These are phyloP conservation scores for Lithophane ornitopus DNA, from an alignment of 2,888 invertebrate species.

Conservation along the genomic window DNA sequence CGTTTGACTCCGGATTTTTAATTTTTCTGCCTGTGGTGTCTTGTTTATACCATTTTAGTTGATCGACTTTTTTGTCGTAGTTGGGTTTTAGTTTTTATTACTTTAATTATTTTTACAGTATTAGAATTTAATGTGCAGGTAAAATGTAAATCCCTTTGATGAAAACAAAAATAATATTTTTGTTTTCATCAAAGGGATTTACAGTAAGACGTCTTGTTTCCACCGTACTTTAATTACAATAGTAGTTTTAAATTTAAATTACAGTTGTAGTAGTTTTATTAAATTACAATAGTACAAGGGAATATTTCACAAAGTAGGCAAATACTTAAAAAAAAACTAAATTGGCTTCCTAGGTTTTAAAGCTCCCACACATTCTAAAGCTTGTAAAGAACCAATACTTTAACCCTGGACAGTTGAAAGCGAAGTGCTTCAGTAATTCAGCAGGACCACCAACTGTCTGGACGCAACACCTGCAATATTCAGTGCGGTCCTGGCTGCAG, in stretches of 20 bases:
- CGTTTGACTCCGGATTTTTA: too few relatives aligned
- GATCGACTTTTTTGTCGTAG: too few relatives aligned
- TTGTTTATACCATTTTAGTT: too few relatives aligned
- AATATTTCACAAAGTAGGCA: background rate
- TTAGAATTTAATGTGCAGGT: background rate
- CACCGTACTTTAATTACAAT: too few relatives aligned
- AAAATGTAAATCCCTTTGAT: too few relatives aligned
- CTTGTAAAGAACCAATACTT: conserved; percentile 35
- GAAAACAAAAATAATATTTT: too few relatives aligned
- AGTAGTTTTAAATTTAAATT: too few relatives aligned
- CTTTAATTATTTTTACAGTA: too few relatives aligned
- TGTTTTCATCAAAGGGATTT: background rate
- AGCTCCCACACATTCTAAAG: conserved; percentile 11
- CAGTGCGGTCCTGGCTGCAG: conserved; percentile 35
- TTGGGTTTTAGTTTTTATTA: too few relatives aligned
- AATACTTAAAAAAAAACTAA: background rate
- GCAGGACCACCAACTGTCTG: conserved; percentile 14
- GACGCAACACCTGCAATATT: conserved; percentile 56
- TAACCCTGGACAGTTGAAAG: conserved; percentile 33
- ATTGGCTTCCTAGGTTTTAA: background rate
- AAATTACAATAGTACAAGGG: background rate
- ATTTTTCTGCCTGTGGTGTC: too few relatives aligned
- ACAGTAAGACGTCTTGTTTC: background rate
- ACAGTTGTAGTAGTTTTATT: too few relatives aligned
- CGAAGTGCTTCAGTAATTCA: conserved; percentile 47